These are phyloP conservation scores for Lepidonotus clava DNA, from an alignment of 2,888 invertebrate species.

Conservation along the genomic window DNA sequence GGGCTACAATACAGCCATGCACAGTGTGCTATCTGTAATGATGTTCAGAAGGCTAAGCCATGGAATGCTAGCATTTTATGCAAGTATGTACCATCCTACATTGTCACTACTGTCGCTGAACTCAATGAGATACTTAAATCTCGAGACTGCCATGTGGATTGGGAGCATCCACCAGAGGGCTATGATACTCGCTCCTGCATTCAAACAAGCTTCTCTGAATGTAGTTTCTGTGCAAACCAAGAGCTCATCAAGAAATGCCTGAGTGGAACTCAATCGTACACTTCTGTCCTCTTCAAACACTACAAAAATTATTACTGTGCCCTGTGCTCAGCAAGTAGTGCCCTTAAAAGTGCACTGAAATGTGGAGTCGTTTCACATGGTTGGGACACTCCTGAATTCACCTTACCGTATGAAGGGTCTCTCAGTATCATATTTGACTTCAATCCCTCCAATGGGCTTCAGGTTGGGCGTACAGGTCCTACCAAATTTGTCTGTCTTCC, in stretches of 20 bases:
- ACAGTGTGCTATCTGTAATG: background rate
- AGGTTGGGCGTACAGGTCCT: background rate
- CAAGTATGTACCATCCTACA: background rate
- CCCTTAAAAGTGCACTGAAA: background rate
- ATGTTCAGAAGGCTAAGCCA: background rate
- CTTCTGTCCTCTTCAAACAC: background rate
- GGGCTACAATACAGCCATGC: background rate
- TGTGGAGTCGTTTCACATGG: background rate
- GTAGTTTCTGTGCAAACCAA: background rate
- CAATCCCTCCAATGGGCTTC: background rate
- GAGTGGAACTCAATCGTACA: background rate
- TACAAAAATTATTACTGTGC: constrained; percentile 1
- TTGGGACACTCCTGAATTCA: too few species aligned
- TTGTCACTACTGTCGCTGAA: background rate
- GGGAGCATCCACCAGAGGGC: background rate
- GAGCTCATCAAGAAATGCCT: background rate
- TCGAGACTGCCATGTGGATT: background rate
- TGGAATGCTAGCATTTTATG: background rate
- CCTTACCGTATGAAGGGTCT: background rate
- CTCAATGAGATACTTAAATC: background rate
- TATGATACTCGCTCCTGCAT: background rate
- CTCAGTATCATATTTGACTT: background rate
- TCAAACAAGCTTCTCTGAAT: background rate
- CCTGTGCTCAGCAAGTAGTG: background rate
- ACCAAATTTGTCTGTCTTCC: background rate